Conservation (phyloP, 1,140 invertebrate genomes). For the Formica selysi region DNA sequence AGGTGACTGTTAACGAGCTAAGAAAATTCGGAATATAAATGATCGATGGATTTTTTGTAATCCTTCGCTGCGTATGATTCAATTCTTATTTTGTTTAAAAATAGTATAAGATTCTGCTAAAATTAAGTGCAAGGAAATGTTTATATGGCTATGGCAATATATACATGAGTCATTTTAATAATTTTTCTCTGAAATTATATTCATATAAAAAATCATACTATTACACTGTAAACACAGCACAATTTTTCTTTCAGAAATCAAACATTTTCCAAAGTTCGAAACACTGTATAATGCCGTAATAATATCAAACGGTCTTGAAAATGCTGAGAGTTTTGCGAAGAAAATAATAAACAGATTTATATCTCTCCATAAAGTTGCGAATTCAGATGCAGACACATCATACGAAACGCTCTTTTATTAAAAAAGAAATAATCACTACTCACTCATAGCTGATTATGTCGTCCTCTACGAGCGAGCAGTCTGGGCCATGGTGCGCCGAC, state of each 20-base stretch:
- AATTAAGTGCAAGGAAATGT: neutral
- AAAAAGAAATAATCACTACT: constrained; percentile 14
- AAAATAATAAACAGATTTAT: neutral
- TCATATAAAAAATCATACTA: neutral
- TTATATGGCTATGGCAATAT: neutral
- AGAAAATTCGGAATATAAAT: constrained; percentile 39
- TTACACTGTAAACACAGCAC: too few relatives aligned
- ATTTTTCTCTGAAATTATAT: neutral
- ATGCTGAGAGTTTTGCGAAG: neutral
- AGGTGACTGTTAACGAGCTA: constrained; percentile 16
- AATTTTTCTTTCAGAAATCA: too few relatives aligned
- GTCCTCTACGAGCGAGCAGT: constrained; percentile 29
- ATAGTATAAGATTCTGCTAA: neutral
- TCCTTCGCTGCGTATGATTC: neutral
- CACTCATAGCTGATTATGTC: constrained; percentile 50
- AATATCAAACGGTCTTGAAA: neutral
- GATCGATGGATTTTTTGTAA: neutral
- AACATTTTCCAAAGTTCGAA: neutral
- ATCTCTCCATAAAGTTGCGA: neutral
- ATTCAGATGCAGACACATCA: neutral
- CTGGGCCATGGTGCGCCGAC: constrained; percentile 40
- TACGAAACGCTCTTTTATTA: neutral
- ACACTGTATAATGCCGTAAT: neutral
- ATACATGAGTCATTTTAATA: neutral
- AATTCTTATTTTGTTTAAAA: neutral